These are phyloP conservation scores for Psylliodes chrysocephalus DNA, from an alignment of 2,888 invertebrate genomes.

Conservation along the genomic window DNA sequence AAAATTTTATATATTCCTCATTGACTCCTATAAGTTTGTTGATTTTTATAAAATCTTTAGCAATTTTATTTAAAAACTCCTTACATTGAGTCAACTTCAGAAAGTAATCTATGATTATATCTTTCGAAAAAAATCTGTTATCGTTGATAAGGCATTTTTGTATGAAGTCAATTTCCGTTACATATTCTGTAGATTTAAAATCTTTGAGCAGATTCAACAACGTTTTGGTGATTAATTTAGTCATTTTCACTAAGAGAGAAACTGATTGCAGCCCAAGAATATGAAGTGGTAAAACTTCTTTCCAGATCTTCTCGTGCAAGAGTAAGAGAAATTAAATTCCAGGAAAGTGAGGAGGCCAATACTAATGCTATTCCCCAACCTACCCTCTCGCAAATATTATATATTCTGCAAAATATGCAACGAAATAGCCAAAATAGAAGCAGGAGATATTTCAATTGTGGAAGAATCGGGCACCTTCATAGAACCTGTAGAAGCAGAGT, in stretches of 20 bases:
- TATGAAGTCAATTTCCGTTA: conserved; percentile 51
- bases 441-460: no score
- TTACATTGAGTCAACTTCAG: conserved; percentile 51
- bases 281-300: no score
- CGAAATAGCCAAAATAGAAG: no score
- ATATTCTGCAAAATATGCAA: no score
- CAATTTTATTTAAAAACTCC: conserved; percentile 47
- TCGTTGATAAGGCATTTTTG: conserved; percentile 35
- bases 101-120: conserved; percentile 42
- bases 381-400: no score
- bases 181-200: conserved; percentile 38
- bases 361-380: no score
- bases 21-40: conserved; percentile 44
- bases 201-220: conserved; percentile 47
- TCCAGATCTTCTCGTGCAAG: no score
- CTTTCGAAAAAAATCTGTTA: conserved; percentile 27
- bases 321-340: no score
- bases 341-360: no score
- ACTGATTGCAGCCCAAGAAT: no score
- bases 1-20: conserved; percentile 45
- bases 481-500: no score
- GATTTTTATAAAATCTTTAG: conserved; percentile 43
- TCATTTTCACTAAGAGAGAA: conserved; percentile 43
- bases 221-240: conserved; percentile 40
- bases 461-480: no score